Conservation (phyloP, 2,888 invertebrate species). For the Eupithecia inturbata region DNA sequence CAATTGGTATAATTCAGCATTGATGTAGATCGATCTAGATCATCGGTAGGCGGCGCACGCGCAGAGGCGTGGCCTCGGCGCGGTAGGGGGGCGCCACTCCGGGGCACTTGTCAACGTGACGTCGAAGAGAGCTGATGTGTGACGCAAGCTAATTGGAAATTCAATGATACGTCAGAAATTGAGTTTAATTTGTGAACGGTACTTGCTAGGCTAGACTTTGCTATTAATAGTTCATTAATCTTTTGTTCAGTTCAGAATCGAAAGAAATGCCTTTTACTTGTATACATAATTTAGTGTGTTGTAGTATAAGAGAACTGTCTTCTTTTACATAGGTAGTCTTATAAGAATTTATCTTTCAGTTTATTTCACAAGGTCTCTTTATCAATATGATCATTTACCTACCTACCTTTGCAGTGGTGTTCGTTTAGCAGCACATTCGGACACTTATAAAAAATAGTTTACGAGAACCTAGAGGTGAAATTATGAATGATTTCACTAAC, state of each 20-base stretch:
- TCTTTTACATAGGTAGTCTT: not conserved
- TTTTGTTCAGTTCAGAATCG: not conserved
- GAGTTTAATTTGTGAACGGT: conserved; percentile 29
- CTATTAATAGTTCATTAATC: not conserved
- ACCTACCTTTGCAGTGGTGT: not conserved
- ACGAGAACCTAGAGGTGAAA: not conserved
- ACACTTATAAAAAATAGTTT: not conserved
- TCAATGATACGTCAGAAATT: conserved; percentile 22
- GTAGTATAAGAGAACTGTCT: not conserved
- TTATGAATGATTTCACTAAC: not conserved
- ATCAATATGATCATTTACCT: not conserved
- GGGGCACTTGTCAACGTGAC: conserved; percentile 73
- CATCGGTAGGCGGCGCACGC: conserved; percentile 70
- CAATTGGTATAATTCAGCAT: conserved; percentile 48
- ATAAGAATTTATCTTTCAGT: not conserved
- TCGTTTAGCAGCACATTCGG: not conserved
- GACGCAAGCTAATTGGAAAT: conserved; percentile 46
- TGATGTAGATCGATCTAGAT: conserved; percentile 78
- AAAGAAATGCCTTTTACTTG: not conserved
- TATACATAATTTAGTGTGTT: not conserved
- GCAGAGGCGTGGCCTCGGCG: conserved; percentile 65
- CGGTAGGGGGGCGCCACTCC: conserved; percentile 65
- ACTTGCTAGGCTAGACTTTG: conserved; percentile 8
- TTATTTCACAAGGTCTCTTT: not conserved
- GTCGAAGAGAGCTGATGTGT: conserved; percentile 58